Base-by-base conservation (phyloP, 2,797 vertebrate genomes). In the Enteromius fasciolatus region DNA sequence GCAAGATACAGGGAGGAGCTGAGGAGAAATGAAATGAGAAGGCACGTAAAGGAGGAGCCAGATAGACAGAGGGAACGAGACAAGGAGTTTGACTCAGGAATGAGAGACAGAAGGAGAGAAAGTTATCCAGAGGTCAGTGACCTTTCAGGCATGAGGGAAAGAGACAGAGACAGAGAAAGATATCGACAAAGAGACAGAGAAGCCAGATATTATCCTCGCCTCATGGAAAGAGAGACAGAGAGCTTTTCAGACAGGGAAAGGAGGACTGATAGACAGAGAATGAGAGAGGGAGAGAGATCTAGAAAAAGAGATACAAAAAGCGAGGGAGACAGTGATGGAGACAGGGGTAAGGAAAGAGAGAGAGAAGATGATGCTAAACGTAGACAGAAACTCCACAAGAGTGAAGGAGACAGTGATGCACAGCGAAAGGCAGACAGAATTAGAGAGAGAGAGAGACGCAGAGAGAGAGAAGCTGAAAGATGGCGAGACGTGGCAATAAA, bases 371-470 rank as follows among this genome's bases (percentile, higher is more conserved):
- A 48, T 67, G 11, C 59, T 12, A 31, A 18, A 44, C 31, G 63
- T 39, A 82, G 57, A 54, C 76, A 88, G 83, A 85, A 90, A 68
- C 85, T 31, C 25, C n/a, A 91, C 67, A 91, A 76, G 79, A 91
- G 90, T 48, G 91, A 92, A 78, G 90, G 90, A 80, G 92, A 93
- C 61, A 86, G 36, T 66, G 85, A 36, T 0, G 81, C 57, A 83
- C 80, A 83, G 7, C 25, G 15, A 50, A 52, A 20, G 68, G 57
- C 18, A 28, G 15, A 84, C 3, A 39, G 59, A 73, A 10, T 82
- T 68, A 44, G n/a, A 73, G 72, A 80, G 31, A 74, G 36, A 44
- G 78, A 87, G 36, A 87, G 68, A 84, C 80, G 87, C 20, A 83
- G 84, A 69, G 81, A 84, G 20, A 72, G 33, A 87, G 75, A 73